Base-by-base conservation (phyloP, 2,888 invertebrate genomes). In the Tenthredo notha region DNA sequence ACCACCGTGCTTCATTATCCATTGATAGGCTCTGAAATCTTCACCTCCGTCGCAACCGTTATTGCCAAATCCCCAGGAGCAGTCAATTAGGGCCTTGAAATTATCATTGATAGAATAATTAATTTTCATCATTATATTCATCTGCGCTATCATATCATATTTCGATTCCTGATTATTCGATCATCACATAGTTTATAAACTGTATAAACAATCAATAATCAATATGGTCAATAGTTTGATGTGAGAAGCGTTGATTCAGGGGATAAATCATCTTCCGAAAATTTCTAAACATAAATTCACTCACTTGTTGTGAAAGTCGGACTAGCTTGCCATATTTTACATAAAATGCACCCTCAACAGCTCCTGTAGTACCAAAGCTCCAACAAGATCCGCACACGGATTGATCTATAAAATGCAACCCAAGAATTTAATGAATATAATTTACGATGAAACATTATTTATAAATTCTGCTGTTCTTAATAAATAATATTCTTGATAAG, bases 11-110 rank as follows among this genome's bases (percentile, higher is more conserved):
- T 97, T 97, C 95, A 97, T 95, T 93, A 99, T 98, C 97, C 98
- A 99, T 89, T 97, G 96, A 92, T 99, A 99, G 0, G 98, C 96
- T 84, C 98, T 95, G 94, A 97, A 98, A 93, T 99, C 99, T 94
- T 99, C 98, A n/a, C 99, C 99, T 2, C 99, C 99, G 93, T 99
- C 99, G 93, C 99, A 99, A 0, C 98, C 99, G 93, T 99, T 98
- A 94, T 98, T 98, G 40, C 98, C 98, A 93, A 95, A 98, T 92
- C 98, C 98, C 99, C 99, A 99, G 0, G 98, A 98, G 92, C 99
- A 99, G 94, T 99, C 99, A 85, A 99, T 96, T 84, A 99, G 95
- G 33, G 98, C 98, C 95, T 92, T 10, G 72, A 70, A 93, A 84
- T 3, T 86, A 86, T 61, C 74, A 65, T 78, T 75, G 7, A 50